Percentiles rank a stretch among this genome's conserved stretches.
These are phyloP conservation scores for Acanthopagrus latus DNA, from an alignment of 2,797 vertebrate species.

Conservation along the genomic window DNA sequence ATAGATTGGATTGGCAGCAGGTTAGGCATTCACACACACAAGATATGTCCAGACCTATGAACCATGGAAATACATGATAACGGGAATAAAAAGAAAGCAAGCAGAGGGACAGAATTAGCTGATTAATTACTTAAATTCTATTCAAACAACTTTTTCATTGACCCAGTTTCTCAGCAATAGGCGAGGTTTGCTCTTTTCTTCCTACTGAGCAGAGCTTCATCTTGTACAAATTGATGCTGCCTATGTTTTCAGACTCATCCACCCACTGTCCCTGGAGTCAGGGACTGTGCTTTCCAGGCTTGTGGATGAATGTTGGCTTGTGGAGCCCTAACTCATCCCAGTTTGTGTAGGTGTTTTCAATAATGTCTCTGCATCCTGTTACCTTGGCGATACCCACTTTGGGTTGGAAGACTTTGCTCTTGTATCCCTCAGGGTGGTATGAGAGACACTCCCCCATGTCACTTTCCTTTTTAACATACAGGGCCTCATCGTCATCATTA, in stretches of 20 bases:
- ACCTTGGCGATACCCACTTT: conserved; percentile 72
- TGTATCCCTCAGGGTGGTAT: conserved; percentile 88
- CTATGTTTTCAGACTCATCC: conserved; percentile 84
- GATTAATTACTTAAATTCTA: neutral
- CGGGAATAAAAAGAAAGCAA: neutral
- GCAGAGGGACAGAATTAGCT: neutral
- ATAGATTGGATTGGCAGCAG: neutral
- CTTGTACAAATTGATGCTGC: conserved; percentile 83
- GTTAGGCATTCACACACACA: conserved; percentile 7
- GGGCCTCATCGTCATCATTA: conserved; percentile 47
- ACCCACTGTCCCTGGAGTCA: conserved; percentile 66
- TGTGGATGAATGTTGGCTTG: conserved; percentile 83
- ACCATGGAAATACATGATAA: neutral
- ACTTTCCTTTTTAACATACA: neutral
- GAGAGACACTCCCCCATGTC: conserved; percentile 74
- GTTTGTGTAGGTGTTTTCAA: conserved; percentile 74
- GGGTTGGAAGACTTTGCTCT: conserved; percentile 89
- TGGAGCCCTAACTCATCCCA: conserved; percentile 85
- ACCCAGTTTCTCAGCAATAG: neutral
- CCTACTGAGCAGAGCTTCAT: conserved; percentile 80
- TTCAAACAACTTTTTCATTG: neutral
- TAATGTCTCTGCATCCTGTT: conserved; percentile 59
- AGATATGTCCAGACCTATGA: conserved; percentile 1
- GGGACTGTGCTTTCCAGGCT: conserved; percentile 50
- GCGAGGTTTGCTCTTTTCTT: conserved; percentile 32